Base-by-base conservation (phyloP, 2,888 invertebrate genomes). In the Hemaris fuciformis region DNA sequence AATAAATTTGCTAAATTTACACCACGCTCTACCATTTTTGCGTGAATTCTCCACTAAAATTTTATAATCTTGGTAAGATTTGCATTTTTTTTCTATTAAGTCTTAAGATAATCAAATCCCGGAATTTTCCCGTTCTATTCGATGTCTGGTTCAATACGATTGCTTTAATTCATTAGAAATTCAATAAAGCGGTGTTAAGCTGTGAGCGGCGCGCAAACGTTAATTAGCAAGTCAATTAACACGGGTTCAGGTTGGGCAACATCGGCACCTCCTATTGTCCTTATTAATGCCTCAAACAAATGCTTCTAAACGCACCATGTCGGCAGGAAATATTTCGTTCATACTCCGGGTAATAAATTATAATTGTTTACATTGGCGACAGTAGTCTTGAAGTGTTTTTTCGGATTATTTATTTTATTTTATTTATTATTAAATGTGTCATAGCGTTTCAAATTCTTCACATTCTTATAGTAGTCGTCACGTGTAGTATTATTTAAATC, bases 151-250 rank as follows among this genome's bases (percentile, higher is more conserved):
- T 53, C 8, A 53, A 61, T 62, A 41, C n/a, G 60, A 61, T 67
- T 69, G 64, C 66, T 70, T 71, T 71, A 64, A 43, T 66, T 62
- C 63, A 64, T 62, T 66, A 64, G 60, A 62, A 41, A 65, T 64
- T 71, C 62, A 67, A 69, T 69, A 66, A 68, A 68, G 69, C 64
- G 69, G 69, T 68, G 72, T 71, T 74, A 69, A 60, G 25, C 34
- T 15, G 63, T 63, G 62, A 69, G 59, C 63, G 62, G 71, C 67
- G 67, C 72, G 75, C 75, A 69, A 76, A 74, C 72, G 70, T 72
- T 74, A 68, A 84, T 83, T 83, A 83, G 83, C 84, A 84, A 83
- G 79, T 84, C 80, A 76, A 81, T 81, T 80, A 80, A 74, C 74
- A 65, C 67, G 74, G 63, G 77, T 81, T 78, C 77, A 79, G 66